These are phyloP conservation scores for Epinotia bilunana DNA, from an alignment of 2,888 invertebrate species.

Conservation along the genomic window DNA sequence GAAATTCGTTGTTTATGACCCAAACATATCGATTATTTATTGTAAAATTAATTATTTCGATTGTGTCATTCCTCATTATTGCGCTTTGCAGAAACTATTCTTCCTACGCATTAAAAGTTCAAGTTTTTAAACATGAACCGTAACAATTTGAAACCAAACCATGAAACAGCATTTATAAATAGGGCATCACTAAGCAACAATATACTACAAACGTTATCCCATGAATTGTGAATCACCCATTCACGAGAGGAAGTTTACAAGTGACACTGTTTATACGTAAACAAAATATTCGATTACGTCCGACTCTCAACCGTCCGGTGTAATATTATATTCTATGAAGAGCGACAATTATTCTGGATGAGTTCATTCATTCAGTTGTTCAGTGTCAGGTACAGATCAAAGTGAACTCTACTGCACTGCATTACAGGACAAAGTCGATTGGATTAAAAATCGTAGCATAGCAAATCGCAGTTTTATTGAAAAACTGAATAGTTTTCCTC, in stretches of 20 bases:
- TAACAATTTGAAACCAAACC: conserved; percentile 22
- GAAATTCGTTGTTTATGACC: conserved; percentile 69
- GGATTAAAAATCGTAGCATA: background rate
- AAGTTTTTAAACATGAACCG: background rate
- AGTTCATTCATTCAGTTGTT: conserved; percentile 56
- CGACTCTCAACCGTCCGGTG: conserved; percentile 35
- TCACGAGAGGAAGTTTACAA: conserved; percentile 62
- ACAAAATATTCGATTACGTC: conserved; percentile 48
- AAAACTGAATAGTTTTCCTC: conserved; percentile 30
- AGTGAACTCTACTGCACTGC: background rate
- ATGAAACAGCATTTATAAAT: conserved; percentile 37
- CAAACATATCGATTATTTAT: conserved; percentile 66
- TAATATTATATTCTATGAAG: conserved; percentile 60
- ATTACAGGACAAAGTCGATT: background rate
- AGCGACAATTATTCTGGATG: conserved; percentile 67
- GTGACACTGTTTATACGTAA: conserved; percentile 54
- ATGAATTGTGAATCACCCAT: conserved; percentile 57
- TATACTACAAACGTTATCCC: conserved; percentile 34
- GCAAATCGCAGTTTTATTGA: conserved; percentile 23
- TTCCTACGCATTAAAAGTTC: conserved; percentile 1
- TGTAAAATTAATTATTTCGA: conserved; percentile 58
- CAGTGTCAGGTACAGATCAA: background rate
- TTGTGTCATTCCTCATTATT: conserved; percentile 38
- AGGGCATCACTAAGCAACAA: conserved; percentile 34
- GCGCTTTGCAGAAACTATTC: background rate